Base-by-base conservation (phyloP, 2,888 invertebrate genomes). In the Aelia acuminata region DNA sequence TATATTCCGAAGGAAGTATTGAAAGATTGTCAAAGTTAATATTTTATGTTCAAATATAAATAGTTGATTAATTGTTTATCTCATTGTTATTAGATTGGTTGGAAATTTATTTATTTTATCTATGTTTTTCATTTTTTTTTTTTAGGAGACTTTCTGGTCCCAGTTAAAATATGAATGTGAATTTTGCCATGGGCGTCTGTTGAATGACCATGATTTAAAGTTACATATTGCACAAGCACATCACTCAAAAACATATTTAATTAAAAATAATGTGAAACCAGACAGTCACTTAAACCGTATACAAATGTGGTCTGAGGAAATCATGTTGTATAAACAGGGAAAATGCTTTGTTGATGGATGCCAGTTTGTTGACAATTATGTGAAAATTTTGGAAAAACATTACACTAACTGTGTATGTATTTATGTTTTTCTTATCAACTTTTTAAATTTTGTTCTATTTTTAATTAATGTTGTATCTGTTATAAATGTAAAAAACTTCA, bases 331-430 rank as follows among this genome's bases (percentile, higher is more conserved):
- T 35, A 87, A 87, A n/a, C 87, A 87, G 39, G 87, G 75, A 26
- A 80, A 84, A 49, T 87, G 87, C 43, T 63, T 63, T 22, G 22
- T 87, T n/a, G 39, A 22, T 20, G 48, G 50, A 1, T 87, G 87
- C 43, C 26, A 47, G 31, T 87, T 87, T 80, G 87, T 87, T n/a
- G 70, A 49, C 39, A 87, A 87, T 39, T 49, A 48, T 50, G 31
- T 84, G n/a, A 70, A 43, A 43, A 50, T 80, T 49, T 31, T 87
- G n/a, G 84, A 49, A 48, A 80, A 87, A 48, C 87, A 87, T 53
- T 84, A 84, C 26, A 26, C 48, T 39, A 47, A 26, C 31, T 87
- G 87, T 84, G 87, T 87, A 49, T 49, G 87, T 87, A 87, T 75
- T 87, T 10, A 70, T 70, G 7, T 70, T 70, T 70, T 70, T 7